Evolutionary conservation across 2,113 vertebrate species (phyloP), one percentile per base, ranked within the genome.

Genomic region (Narcine bancroftii): DNA sequence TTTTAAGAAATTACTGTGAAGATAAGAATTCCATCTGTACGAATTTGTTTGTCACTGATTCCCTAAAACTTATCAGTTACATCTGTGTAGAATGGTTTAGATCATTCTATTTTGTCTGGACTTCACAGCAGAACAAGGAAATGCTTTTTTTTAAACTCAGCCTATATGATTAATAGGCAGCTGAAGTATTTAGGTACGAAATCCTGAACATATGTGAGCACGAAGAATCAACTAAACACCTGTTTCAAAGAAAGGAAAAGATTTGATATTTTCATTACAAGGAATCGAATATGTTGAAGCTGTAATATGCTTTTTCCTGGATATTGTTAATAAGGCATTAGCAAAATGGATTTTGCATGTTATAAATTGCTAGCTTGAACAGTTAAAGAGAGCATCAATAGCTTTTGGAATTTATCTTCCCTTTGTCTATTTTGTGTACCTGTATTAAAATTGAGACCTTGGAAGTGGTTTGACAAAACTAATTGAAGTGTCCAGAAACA

Each of bases 61-160:
- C 89, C 65, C 36, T 24, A 45, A 42, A 45, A 91, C 65, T 91
- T 91, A 91, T 91, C 65, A 91, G 89, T 26, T 69, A 45, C 89
- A 91, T 91, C 89, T 91, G 89, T 69, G 93, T 93, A 92, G 92
- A 93, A 85, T 93, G 94, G 93, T 92, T 92, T 33, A 92, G 66
- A 24, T 92, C 92, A 92, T 69, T 65, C 81, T 72, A 92, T 89
- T 71, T 73, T 39, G 83, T 89, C 83, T 92, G 92, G 83, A 75
- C 69, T 89, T 92, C 24, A 75, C 85, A 92, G 47, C 47, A 53
- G 71, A 53, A 17, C 65, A 42, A 72, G 42, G 75, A 92, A 75
- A 39, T 92, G 92, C 42, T 89, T 87, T 92, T 75, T 60, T 69
- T 69, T 63, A 63, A 69, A 92, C 71, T 65, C 11, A 39, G 69